Evolutionary conservation across 2,113 vertebrate species (phyloP).

Genomic region (Alces alces): DNA sequence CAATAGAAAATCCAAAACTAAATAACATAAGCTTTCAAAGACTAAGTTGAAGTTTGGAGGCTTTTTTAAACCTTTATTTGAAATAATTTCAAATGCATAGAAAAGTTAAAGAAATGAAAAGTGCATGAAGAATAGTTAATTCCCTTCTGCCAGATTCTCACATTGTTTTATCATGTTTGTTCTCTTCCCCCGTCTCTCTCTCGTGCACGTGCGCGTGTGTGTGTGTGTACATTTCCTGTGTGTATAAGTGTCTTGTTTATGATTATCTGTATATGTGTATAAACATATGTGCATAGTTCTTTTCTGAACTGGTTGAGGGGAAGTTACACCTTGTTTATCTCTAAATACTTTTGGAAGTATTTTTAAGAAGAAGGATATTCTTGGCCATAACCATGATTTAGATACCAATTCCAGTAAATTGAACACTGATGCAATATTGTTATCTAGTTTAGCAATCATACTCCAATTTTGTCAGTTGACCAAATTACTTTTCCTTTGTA

Average conservation of each 20-base stretch:
- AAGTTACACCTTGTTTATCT: neutral
- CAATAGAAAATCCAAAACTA: neutral
- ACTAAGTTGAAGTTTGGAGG: neutral
- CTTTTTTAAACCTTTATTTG: neutral
- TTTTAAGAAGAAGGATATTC: neutral
- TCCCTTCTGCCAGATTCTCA: neutral
- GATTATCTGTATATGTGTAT: neutral
- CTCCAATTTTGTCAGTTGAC: neutral
- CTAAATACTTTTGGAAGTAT: neutral
- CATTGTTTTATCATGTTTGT: neutral
- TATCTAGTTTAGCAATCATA: neutral
- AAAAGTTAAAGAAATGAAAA: neutral
- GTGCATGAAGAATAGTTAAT: neutral
- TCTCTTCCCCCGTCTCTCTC: rapidly evolving
- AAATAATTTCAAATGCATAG: neutral
- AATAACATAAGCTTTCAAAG: neutral
- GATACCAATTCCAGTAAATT: neutral
- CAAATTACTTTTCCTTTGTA: neutral
- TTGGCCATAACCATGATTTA: neutral
- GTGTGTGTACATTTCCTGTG: neutral
- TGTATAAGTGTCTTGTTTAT: neutral
- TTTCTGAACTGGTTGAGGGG: neutral
- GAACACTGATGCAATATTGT: neutral
- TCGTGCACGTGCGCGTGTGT: rapidly evolving
- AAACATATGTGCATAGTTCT: neutral